phyloP scores from a whole-genome alignment of 2,113 vertebrate species.

The Chamaea fasciata region DNA sequence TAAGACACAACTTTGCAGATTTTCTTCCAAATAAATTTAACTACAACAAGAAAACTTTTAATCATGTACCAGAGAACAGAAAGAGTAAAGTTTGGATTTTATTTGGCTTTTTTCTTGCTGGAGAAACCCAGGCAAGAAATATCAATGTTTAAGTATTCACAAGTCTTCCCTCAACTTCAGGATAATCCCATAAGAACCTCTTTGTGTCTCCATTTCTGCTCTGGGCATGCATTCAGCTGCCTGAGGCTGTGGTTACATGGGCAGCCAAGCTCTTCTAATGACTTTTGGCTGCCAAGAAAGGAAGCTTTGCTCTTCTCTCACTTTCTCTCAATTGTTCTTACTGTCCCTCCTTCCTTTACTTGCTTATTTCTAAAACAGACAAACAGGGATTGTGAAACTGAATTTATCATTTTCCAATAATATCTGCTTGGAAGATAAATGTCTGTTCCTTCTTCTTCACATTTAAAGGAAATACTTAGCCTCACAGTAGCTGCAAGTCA shows the following conservation, averaged over 20 bases:
- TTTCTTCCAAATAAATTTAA: background rate
- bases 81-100: background rate
- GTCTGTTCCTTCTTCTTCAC: background rate
- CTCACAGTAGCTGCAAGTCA: background rate
- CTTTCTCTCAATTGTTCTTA: background rate
- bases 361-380: background rate
- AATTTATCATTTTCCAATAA: background rate
- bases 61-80: background rate
- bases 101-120: background rate
- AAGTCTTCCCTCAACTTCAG: background rate
- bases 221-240: background rate
- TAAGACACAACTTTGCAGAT: background rate
- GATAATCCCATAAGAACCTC: background rate
- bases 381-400: background rate
- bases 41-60: background rate
- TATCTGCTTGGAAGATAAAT: background rate
- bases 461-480: background rate
- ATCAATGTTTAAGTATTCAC: background rate
- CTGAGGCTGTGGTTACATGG: background rate
- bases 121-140: background rate
- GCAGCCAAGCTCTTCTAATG: constrained; percentile 19
- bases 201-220: background rate
- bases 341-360: background rate
- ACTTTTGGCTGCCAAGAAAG: background rate
- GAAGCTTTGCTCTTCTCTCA: background rate